Base-by-base conservation (phyloP, 2,797 vertebrate species). In the Anabacerthia variegaticeps region DNA sequence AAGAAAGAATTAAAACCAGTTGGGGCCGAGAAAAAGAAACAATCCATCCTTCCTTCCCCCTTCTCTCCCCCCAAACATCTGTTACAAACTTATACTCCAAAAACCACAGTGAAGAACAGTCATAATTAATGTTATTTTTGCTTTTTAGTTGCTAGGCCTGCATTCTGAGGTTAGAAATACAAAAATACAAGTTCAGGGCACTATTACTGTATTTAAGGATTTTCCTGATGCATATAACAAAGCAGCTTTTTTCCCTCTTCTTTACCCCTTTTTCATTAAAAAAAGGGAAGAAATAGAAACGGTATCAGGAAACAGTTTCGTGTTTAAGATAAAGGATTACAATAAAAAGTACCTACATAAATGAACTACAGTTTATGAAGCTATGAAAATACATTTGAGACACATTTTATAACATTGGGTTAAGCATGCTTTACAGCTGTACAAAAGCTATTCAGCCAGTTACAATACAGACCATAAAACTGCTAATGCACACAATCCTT, bases 1-100 rank as follows among this genome's bases (percentile, higher is more conserved):
- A 98, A 98, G 97, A 97, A 98, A 96, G 90, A 98, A 98, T 98
- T 98, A 98, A 97, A 98, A 98, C 97, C 98, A 98, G 98, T 99
- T 98, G 98, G 97, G 97, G 97, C 97, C 97, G 97, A 97, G 96
- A 97, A 79, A 97, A 94, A 96, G 97, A 98, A 98, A 98, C 95
- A 97, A 95, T 92, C 86, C 59, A 79, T 94, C 96, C 92, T 93
- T 85, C 90, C 88, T 76, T 77, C 59, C 73, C 82, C 7, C 73
- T 12, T 26, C 23, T 61, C 41, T 82, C 32, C 52, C 88, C 80
- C 62, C 63, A 76, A 98, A 98, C 98, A 98, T 98, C 98, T 99
- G 98, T 98, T 98, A 96, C 96, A 93, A 92, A 94, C 97, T 97
- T 96, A 94, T 80, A 95, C 94, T 97, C 95, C 81, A 92, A 76